Conservation (phyloP, 92 coral and sea anemone genomes). For the Bergia sp. region DNA sequence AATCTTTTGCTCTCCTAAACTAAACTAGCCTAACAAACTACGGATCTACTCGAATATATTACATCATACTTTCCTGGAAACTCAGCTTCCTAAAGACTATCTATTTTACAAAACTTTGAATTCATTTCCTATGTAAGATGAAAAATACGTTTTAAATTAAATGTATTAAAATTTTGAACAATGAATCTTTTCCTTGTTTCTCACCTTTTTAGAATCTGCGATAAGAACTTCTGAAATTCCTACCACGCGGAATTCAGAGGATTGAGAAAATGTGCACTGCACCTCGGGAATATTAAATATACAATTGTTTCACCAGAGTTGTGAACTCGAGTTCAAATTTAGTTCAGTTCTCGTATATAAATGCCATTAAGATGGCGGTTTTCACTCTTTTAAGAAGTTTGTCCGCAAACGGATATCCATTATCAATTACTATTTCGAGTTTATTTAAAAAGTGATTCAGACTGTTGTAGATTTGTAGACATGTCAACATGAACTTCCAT, state of each 20-base stretch:
- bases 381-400: constrained; percentile 11
- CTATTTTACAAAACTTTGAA: constrained; percentile 40
- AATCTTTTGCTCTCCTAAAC: neutral
- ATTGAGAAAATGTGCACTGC: constrained; percentile 26
- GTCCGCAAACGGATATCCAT: constrained; percentile 23
- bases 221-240: constrained; percentile 29
- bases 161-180: constrained; percentile 41
- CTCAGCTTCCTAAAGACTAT: constrained; percentile 11
- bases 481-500: neutral
- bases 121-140: constrained; percentile 36
- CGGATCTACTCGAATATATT: constrained; percentile 5
- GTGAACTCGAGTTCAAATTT: neutral
- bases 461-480: neutral
- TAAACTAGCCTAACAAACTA: neutral
- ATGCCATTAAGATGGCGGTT: neutral
- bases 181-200: constrained; percentile 17
- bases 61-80: constrained; percentile 3
- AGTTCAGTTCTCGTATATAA: constrained; percentile 31
- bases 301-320: constrained; percentile 18
- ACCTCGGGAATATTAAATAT: constrained; percentile 15
- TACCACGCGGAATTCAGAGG: constrained; percentile 30
- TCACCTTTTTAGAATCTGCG: constrained; percentile 8
- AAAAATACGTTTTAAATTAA: constrained; percentile 48
- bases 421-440: neutral
- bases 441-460: constrained; percentile 28